Base-by-base conservation (phyloP, 2,797 vertebrate genomes). In the Prionace glauca region DNA sequence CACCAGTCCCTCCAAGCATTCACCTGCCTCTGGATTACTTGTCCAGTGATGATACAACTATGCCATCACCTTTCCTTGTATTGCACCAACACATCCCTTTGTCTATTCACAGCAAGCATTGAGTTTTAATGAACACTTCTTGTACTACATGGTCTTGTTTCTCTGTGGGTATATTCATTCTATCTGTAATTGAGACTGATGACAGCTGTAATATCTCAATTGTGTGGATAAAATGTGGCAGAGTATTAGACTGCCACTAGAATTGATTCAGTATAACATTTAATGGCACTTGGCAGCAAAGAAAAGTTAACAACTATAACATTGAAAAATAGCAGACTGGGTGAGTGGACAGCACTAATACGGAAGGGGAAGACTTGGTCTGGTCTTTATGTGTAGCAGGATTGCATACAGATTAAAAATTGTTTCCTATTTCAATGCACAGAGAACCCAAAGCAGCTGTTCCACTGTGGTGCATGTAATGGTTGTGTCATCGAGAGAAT, bases 91-190 rank as follows among this genome's bases (percentile, higher is more conserved):
- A 69, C 67, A 18, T 69, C 67, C 3, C 67, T 69, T 69, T 0
- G 67, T 18, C 16, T 69, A 18, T 69, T 69, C 16, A 18, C 45
- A 88, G 86, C 10, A 60, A 62, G 2, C 56, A 36, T 9, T 67
- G 62, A 65, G n/a, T 45, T 91, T 91, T 91, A 91, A 91, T 65
- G 88, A 91, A 91, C 88, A 91, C 32, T 91, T 91, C 88, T 91
- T 91, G 88, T 65, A 84, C 36, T 45, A 45, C 81, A 84, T 45
- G 81, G 41, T 45, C 81, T 84, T 45, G 81, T 45, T 45, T 45
- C 41, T 84, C 81, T 41, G 81, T 45, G 81, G 88, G 60, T 91
- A 32, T 62, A 91, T 65, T 65, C 36, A 24, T 45, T 74, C 26
- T 95, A 24, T 60, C 50, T 95, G 93, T 65, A 95, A 77, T 95